Base-by-base conservation (phyloP, 2,888 invertebrate genomes). In the Epirrita christyi region DNA sequence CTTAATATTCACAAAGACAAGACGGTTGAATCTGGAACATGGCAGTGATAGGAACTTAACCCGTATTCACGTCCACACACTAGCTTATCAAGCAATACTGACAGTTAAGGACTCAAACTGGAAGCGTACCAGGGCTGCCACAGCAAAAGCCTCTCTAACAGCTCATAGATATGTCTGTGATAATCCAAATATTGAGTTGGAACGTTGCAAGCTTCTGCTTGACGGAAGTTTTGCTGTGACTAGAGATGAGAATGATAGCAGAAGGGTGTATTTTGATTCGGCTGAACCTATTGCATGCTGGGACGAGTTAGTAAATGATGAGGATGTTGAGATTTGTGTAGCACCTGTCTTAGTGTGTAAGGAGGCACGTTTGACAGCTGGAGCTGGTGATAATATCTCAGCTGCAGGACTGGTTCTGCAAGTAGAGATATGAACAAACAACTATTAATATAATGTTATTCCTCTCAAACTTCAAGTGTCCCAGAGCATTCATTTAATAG, bases 361-460 rank as follows among this genome's bases (percentile, higher is more conserved):
- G 0, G 93, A 96, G 68, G 96, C 96, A 0, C 93, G 94, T 59
- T 94, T 97, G 72, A 97, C 97, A 0, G 97, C 96, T 0, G 97
- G 97, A 0, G 97, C 96, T 8, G 97, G 97, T 0, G 97, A 97
- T 78, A 97, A 97, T 76, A 96, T 97, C 64, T 97, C 97, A 0
- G 96, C 97, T n/a, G 96, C 97, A 1, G 97, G 96, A n/a, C 86
- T 97, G 11, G 95, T 94, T n/a, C 86, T 94, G 51, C 95, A 95
- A 81, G 93, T 95, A 58, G 93, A 91, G 59, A 87, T 86, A 75
- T 89, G 67, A 85, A 72, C 59, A 71, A 68, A 59, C 63, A 64
- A 71, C 38, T 47, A 45, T 58, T 56, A 8, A 6, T 56, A 50
- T 46, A 15, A n/a, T n/a, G n/a, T n/a, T n/a, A n/a, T n/a, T n/a